Evolutionary conservation across 2,113 vertebrate genomes (phyloP).

Genomic region (Callaeas wilsoni): DNA sequence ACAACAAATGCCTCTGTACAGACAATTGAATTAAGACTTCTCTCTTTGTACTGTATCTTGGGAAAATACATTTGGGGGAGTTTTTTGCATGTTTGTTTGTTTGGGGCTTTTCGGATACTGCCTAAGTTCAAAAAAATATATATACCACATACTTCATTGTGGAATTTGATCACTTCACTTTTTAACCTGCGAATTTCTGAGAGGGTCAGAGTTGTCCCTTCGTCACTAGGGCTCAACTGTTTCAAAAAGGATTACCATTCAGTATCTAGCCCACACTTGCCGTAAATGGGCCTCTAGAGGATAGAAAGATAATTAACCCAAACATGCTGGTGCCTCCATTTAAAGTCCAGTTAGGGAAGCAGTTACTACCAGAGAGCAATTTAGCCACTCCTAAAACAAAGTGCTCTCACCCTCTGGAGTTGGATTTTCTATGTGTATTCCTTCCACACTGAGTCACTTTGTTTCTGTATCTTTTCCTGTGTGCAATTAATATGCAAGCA

Average conservation of each 20-base stretch:
- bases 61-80: background rate
- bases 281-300: background rate
- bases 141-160: background rate
- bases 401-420: background rate
- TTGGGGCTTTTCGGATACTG: rapidly evolving
- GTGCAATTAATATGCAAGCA: background rate
- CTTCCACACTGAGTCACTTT: background rate
- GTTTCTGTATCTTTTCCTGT: background rate
- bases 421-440: background rate
- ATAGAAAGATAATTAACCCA: background rate
- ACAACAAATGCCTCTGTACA: background rate
- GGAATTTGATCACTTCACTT: background rate
- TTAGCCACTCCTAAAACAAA: background rate
- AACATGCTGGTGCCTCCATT: background rate
- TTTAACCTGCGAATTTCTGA: background rate
- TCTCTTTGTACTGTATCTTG: background rate
- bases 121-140: background rate
- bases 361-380: background rate
- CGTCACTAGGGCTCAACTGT: background rate
- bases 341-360: background rate
- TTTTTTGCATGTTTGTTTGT: background rate
- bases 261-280: background rate
- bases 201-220: background rate
- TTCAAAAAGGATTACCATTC: background rate
- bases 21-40: background rate